Conservation (phyloP, 2,888 invertebrate species). For the Lasioglossum morio region DNA sequence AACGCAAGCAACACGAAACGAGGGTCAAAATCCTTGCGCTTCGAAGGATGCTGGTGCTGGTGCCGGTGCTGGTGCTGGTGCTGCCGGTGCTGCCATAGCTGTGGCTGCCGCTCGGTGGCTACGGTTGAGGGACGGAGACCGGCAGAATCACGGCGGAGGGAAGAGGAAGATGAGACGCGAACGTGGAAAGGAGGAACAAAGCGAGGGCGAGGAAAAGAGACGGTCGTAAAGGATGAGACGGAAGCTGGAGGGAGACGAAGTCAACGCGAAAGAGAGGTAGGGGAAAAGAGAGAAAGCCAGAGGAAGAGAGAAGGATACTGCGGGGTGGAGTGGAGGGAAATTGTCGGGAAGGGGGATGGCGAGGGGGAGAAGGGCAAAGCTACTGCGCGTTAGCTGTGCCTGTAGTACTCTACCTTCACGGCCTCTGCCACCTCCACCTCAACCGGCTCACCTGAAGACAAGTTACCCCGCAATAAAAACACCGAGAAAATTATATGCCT, state of each 20-base stretch:
- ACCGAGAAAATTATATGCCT: conserved; percentile 84
- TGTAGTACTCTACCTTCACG: conserved; percentile 81
- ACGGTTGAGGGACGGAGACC: conserved; percentile 18
- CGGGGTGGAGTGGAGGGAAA: conserved; percentile 27
- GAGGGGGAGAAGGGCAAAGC: conserved; percentile 72
- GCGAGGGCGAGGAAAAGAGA: conserved; percentile 56
- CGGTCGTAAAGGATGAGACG: conserved; percentile 25
- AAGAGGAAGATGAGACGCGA: conserved; percentile 57
- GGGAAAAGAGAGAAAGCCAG: conserved; percentile 41
- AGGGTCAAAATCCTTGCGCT: conserved; percentile 84
- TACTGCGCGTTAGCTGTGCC: conserved; percentile 84
- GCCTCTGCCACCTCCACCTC: conserved; percentile 80
- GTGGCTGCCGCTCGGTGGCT: conserved; percentile 55
- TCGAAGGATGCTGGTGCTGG: conserved; percentile 77
- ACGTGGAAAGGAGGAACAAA: conserved; percentile 58
- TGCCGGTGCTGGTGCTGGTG: conserved; percentile 57
- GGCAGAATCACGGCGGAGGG: conserved; percentile 39
- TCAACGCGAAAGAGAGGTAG: conserved; percentile 15
- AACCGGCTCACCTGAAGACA: conserved; percentile 84
- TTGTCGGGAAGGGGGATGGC: conserved; percentile 24
- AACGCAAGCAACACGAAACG: conserved; percentile 83
- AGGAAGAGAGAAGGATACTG: conserved; percentile 44
- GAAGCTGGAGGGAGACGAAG: conserved; percentile 5
- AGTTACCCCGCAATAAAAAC: conserved; percentile 85
- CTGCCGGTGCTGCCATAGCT: conserved; percentile 56